A percentile compares a stretch with the other conserved stretches of the same genome.
phyloP scores from a whole-genome alignment of 2,113 vertebrate species.

The Trachemys scripta region DNA sequence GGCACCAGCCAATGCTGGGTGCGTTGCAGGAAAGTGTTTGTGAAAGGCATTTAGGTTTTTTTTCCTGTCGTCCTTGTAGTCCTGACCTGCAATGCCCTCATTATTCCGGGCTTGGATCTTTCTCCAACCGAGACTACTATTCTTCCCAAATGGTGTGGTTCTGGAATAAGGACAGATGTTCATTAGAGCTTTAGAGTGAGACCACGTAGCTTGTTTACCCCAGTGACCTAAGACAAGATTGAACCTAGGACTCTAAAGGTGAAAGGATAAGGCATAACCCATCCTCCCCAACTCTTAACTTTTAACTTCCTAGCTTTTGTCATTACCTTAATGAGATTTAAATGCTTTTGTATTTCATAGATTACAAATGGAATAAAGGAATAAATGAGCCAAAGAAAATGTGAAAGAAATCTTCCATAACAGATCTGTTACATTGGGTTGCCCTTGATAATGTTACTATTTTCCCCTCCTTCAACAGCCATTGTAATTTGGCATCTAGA shows the following conservation, averaged over 20 bases:
- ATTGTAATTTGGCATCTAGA: not conserved
- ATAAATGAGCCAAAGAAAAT: not conserved
- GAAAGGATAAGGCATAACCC: not conserved
- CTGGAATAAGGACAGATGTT: fast-evolving
- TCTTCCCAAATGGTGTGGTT: not conserved
- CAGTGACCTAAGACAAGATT: not conserved
- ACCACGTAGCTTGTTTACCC: fast-evolving
- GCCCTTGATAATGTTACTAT: not conserved
- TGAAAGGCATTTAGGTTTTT: not conserved
- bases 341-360: not conserved
- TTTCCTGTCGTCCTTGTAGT: not conserved
- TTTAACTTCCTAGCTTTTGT: not conserved
- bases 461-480: not conserved
- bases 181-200: not conserved
- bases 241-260: not conserved
- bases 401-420: not conserved
- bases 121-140: fast-evolving
- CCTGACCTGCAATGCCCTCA: not conserved
- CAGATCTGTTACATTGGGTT: not conserved
- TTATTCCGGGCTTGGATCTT: not conserved
- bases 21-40: not conserved
- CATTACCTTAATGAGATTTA: fast-evolving
- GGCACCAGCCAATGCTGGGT: not conserved
- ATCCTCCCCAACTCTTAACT: not conserved
- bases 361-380: not conserved